phyloP scores from a whole-genome alignment of 35 echinoderm and acorn worm species.

The Ophioderma brevispina region DNA sequence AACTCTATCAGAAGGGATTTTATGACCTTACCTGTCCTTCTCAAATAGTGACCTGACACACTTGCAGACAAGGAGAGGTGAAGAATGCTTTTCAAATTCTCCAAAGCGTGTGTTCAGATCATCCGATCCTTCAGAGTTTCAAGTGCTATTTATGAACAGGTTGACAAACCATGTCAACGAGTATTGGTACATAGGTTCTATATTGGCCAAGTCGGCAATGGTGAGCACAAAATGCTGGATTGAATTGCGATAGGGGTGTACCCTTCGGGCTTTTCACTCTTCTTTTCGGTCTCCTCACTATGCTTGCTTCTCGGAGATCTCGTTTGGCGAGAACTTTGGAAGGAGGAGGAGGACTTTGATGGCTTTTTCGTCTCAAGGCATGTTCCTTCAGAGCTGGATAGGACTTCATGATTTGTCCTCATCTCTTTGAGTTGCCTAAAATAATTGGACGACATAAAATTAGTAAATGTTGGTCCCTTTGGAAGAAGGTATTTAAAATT shows the following conservation, averaged over 20 bases:
- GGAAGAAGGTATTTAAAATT: too few species aligned
- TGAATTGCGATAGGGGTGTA: slow-evolving; percentile 96
- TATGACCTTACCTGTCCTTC: slow-evolving; percentile 99
- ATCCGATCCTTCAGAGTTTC: slow-evolving; percentile 92
- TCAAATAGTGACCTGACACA: slow-evolving; percentile 96
- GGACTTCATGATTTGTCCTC: slow-evolving; percentile 96
- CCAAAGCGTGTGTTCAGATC: slow-evolving; percentile 72
- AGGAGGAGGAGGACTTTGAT: slow-evolving; percentile 95
- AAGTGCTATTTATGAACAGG: slow-evolving; percentile 89
- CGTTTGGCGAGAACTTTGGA: slow-evolving; percentile 96
- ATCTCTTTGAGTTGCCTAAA: slow-evolving; percentile 92
- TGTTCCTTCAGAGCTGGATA: slow-evolving; percentile 98
- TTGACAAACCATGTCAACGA: slow-evolving; percentile 99
- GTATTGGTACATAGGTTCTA: slow-evolving; percentile 99
- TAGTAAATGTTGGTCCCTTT: too few species aligned
- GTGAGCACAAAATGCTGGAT: slow-evolving; percentile 97
- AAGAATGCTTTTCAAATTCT: slow-evolving; percentile 81
- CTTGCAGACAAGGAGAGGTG: slow-evolving; percentile 95
- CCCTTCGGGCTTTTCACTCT: slow-evolving; percentile 88
- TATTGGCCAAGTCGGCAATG: slow-evolving; percentile 97
- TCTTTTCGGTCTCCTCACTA: slow-evolving; percentile 90
- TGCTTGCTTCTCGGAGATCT: slow-evolving; percentile 96
- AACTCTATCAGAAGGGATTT: too few species aligned
- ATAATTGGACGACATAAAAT: too few species aligned
- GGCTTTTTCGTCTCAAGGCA: slow-evolving; percentile 95